Conservation (phyloP, 2,797 vertebrate species). For the Acanthurus lineatus region DNA sequence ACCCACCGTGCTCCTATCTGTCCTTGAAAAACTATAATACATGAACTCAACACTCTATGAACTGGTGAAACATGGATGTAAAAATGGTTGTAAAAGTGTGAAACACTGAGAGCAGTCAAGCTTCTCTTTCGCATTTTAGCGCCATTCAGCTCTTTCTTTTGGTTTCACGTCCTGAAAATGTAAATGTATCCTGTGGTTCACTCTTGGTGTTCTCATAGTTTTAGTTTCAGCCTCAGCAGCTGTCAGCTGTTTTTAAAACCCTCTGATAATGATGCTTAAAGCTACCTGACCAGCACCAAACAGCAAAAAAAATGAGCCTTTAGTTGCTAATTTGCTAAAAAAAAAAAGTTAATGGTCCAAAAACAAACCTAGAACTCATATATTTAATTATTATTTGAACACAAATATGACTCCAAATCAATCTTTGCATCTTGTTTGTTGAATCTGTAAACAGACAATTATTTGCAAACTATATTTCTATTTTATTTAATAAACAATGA, state of each 20-base stretch:
- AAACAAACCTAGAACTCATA: slow-evolving; percentile 1
- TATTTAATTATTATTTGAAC: neutral
- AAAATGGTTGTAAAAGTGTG: neutral
- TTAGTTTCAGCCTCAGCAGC: neutral
- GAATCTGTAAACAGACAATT: neutral
- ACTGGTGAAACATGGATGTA: neutral
- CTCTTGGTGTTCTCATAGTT: neutral
- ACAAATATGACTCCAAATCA: neutral
- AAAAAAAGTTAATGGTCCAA: neutral
- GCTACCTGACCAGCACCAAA: neutral
- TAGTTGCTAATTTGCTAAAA: neutral
- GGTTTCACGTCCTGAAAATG: neutral
- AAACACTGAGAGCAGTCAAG: too few relatives aligned
- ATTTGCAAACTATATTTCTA: neutral
- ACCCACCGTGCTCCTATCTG: neutral
- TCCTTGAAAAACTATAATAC: slow-evolving; percentile 23
- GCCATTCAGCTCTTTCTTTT: neutral
- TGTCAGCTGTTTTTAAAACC: too few relatives aligned
- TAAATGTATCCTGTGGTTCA: neutral
- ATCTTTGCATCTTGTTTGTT: neutral
- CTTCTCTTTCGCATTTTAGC: neutral
- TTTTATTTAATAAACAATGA: neutral
- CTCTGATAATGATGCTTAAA: too few relatives aligned
- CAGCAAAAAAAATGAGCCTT: neutral
- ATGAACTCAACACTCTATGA: neutral